Evolutionary conservation across 2,113 vertebrate species (phyloP).

Genomic region (Excalfactoria chinensis): DNA sequence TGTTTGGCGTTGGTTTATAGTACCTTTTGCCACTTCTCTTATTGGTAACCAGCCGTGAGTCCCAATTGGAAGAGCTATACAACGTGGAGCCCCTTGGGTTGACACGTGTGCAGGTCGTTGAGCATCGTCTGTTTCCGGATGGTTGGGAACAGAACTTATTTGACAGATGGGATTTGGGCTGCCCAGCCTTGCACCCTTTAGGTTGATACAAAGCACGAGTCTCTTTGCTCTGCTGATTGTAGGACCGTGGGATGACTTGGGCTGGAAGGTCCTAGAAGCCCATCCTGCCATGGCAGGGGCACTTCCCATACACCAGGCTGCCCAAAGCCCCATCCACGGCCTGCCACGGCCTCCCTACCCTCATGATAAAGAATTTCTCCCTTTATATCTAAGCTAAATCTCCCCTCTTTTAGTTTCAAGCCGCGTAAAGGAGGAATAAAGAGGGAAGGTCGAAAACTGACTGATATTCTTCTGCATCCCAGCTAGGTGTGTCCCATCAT

Average conservation of each 20-base stretch:
- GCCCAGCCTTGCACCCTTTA: background rate
- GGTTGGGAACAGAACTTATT: background rate
- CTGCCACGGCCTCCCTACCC: no score
- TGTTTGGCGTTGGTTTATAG: background rate
- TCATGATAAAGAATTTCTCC: no score
- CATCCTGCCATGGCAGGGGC: no score
- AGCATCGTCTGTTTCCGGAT: background rate
- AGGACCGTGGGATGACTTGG: no score
- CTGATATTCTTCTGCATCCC: rapidly evolving
- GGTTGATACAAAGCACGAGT: background rate
- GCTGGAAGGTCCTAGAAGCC: no score
- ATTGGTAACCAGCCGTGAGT: background rate
- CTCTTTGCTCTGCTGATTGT: background rate
- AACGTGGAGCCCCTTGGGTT: background rate
- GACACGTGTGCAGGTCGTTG: no score
- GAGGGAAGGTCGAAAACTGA: rapidly evolving
- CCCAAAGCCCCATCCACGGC: no score
- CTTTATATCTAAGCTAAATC: no score
- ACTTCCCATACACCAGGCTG: no score
- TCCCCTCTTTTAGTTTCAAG: no score
- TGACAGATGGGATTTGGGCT: background rate
- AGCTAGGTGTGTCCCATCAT: slow-evolving; percentile 80
- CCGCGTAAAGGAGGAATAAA: no score
- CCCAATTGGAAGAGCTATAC: background rate
- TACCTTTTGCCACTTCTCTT: background rate